Percentiles rank a stretch among this genome's conserved stretches.
phyloP scores from a whole-genome alignment of 1,140 invertebrate species.

The Globodera ellingtonae region DNA sequence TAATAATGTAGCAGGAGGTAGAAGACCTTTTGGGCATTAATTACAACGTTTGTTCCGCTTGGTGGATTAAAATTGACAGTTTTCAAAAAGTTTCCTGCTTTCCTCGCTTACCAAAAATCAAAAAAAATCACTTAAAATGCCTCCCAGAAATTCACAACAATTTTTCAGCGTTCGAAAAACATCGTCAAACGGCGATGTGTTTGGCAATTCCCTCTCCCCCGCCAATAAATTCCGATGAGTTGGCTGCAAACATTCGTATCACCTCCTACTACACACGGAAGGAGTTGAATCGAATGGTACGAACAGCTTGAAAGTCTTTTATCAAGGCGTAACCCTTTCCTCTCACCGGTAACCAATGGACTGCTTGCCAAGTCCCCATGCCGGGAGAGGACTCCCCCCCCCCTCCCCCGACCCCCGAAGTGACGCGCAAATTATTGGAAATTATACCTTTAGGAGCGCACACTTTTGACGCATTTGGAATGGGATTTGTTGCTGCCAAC shows the following conservation, averaged over 20 bases:
- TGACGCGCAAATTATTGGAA: too few species aligned
- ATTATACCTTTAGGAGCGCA: background rate
- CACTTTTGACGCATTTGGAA: conserved; percentile 9
- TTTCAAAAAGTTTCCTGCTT: background rate
- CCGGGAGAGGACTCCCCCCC: too few species aligned
- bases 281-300: conserved; percentile 16
- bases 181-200: conserved; percentile 8
- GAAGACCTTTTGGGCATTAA: too few species aligned
- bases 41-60: too few species aligned
- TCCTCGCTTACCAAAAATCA: background rate
- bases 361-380: too few species aligned
- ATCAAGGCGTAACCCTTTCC: too few species aligned
- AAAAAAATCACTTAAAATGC: background rate
- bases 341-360: too few species aligned
- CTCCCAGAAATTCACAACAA: too few species aligned
- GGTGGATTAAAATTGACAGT: background rate
- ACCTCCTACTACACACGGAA: conserved; percentile 14
- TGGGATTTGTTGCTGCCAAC: conserved; percentile 22
- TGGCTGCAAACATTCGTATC: conserved; percentile 7
- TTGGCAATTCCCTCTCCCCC: conserved; percentile 16
- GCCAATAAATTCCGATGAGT: conserved; percentile 17
- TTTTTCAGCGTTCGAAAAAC: conserved; percentile 1
- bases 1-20: too few species aligned
- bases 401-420: too few species aligned
- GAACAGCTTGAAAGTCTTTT: too few species aligned